These are phyloP conservation scores for Electrophaes corylata DNA, from an alignment of 2,888 invertebrate genomes.

Conservation along the genomic window DNA sequence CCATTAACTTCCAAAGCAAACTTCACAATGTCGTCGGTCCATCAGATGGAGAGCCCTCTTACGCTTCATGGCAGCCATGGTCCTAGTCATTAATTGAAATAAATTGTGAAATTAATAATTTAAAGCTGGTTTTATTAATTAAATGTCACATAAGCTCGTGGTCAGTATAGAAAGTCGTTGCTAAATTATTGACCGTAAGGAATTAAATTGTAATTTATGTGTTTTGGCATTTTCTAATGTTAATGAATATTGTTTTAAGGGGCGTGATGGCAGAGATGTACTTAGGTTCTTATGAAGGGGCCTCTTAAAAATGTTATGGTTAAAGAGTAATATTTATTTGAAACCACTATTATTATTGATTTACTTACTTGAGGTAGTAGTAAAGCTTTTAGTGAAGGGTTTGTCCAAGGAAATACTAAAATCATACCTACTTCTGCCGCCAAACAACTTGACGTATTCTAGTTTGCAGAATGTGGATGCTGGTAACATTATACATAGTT, in stretches of 20 bases:
- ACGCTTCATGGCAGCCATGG: no score
- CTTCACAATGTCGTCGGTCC: no score
- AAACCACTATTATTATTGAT: no score
- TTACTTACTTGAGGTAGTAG: no score
- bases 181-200: constrained; percentile 43
- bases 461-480: no score
- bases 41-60: no score
- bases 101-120: constrained; percentile 28
- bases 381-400: no score
- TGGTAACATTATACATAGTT: no score
- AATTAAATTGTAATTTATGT: constrained; percentile 31
- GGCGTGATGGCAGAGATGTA: constrained; percentile 26
- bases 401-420: no score
- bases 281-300: background rate
- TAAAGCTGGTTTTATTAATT: constrained; percentile 40
- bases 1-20: no score
- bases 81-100: constrained; percentile 14
- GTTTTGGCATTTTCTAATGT: constrained; percentile 28
- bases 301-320: background rate
- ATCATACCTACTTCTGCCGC: no score
- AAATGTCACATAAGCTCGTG: constrained; percentile 33
- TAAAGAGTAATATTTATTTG: background rate
- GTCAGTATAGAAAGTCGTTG: constrained; percentile 59
- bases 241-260: constrained; percentile 32
- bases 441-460: no score